phyloP scores from a whole-genome alignment of 2,888 invertebrate species.

The Nomada goodeniana region DNA sequence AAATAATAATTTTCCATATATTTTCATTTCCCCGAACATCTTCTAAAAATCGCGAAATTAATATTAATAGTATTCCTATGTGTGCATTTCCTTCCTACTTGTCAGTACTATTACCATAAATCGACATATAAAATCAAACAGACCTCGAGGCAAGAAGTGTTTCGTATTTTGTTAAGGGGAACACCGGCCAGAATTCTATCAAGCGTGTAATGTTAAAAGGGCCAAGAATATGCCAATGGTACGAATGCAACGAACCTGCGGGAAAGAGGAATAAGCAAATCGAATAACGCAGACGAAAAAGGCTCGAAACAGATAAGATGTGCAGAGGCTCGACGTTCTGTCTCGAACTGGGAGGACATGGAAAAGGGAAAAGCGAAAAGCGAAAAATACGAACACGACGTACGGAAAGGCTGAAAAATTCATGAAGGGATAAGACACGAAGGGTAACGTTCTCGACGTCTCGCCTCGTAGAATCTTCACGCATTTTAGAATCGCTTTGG shows the following conservation, averaged over 20 bases:
- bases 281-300: conserved; percentile 30
- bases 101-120: neutral
- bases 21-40: too few species aligned
- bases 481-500: neutral
- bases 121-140: neutral
- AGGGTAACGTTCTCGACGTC: conserved; percentile 15
- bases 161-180: neutral
- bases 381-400: conserved; percentile 1
- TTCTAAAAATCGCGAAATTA: too few species aligned
- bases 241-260: conserved; percentile 5
- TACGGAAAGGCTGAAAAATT: conserved; percentile 37
- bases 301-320: conserved; percentile 37
- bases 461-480: neutral
- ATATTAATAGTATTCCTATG: too few species aligned
- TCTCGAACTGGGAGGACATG: neutral
- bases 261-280: conserved; percentile 26
- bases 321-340: conserved; percentile 31
- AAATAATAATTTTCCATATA: too few species aligned
- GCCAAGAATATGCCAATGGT: neutral
- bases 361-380: neutral
- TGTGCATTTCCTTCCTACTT: too few species aligned
- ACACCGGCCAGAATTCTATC: conserved; percentile 13
- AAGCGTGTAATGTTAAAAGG: conserved; percentile 19
- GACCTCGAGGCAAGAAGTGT: neutral
- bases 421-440: conserved; percentile 35